Evolutionary conservation across 2,797 vertebrate genomes (phyloP), one percentile per base, ranked within the genome.

Genomic region (Eurystomus glaucurus): DNA sequence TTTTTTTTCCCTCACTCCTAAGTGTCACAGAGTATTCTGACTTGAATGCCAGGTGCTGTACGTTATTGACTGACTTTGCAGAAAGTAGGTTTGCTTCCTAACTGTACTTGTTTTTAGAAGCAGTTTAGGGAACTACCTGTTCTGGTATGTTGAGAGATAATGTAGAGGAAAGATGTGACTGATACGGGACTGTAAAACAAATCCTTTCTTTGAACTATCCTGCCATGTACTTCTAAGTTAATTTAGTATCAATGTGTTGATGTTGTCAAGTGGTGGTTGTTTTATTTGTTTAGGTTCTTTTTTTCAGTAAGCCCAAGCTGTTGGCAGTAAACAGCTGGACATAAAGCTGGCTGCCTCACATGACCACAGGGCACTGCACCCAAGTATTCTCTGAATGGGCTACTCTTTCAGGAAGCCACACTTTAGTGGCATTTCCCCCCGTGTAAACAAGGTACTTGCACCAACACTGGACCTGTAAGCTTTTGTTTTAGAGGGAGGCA

Each of bases 351-450:
- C 45, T 68, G 64, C 29, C 54, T 50, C 35, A 35, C 11, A 4
- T 39, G 68, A 6, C 69, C 61, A 3, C 5, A 14, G 14, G 7
- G 10, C 1, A 1, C 48, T 77, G 71, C n/a, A 25, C 41, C 18
- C 29, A 4, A 14, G 25, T 51, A 9, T 85, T 61, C 41, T 66
- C 31, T 15, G 50, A 35, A 52, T 15, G 22, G 1, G 1, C 33
- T 5, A 4, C 35, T 84, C 43, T 70, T 60, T 21, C 21, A 37
- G 70, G 39, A 60, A 61, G 43, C 0, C 0, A 26, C 2, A 9
- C 19, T 76, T 58, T 13, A 41, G 23, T 6, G 8, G 45, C 14
- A 1, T 58, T 85, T 39, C 28, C 7, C 41, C 7, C 39, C 4
- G 0, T 16, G 50, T 62, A 61, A 83, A 64, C 9, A 54, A 81